These are phyloP conservation scores for Chaunax sp. DNA, from an alignment of 2,797 vertebrate species.

Conservation along the genomic window DNA sequence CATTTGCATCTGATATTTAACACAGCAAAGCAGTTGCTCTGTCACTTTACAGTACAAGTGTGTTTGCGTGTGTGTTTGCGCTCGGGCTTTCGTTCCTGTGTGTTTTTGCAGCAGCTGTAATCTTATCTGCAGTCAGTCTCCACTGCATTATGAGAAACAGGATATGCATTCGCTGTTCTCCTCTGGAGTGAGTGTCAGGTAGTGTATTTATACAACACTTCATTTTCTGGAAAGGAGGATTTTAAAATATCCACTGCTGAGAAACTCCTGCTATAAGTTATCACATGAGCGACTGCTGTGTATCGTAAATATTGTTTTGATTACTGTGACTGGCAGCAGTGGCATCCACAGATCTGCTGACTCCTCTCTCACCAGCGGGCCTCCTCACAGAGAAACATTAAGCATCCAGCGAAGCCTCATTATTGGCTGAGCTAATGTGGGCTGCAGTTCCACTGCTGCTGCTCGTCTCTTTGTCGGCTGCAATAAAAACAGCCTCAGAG, in stretches of 20 bases:
- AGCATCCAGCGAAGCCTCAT: slow-evolving; percentile 52
- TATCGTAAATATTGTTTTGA: not conserved
- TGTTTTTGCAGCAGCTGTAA: slow-evolving; percentile 46
- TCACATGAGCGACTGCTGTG: not conserved
- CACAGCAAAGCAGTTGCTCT: slow-evolving; percentile 78
- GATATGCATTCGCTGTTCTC: slow-evolving; percentile 47
- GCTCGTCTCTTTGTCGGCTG: slow-evolving; percentile 59
- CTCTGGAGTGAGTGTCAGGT: slow-evolving; percentile 41
- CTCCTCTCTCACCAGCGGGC: slow-evolving; percentile 12
- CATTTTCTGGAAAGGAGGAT: slow-evolving; percentile 53
- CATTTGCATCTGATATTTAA: slow-evolving; percentile 98
- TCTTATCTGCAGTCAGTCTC: slow-evolving; percentile 63
- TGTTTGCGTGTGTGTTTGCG: slow-evolving; percentile 29
- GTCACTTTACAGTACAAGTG: slow-evolving; percentile 65
- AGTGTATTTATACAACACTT: slow-evolving; percentile 47
- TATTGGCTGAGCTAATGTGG: slow-evolving; percentile 70
- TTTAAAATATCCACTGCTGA: slow-evolving; percentile 33
- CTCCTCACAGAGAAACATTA: slow-evolving; percentile 25
- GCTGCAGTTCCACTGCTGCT: slow-evolving; percentile 56
- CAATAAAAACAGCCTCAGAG: slow-evolving; percentile 48
- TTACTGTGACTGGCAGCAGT: slow-evolving; percentile 14
- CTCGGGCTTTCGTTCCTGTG: slow-evolving; percentile 19
- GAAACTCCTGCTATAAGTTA: slow-evolving; percentile 25
- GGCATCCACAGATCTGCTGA: slow-evolving; percentile 32
- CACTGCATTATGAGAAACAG: slow-evolving; percentile 65